phyloP scores from a whole-genome alignment of 2,888 invertebrate species.

The Trilocha varians region DNA sequence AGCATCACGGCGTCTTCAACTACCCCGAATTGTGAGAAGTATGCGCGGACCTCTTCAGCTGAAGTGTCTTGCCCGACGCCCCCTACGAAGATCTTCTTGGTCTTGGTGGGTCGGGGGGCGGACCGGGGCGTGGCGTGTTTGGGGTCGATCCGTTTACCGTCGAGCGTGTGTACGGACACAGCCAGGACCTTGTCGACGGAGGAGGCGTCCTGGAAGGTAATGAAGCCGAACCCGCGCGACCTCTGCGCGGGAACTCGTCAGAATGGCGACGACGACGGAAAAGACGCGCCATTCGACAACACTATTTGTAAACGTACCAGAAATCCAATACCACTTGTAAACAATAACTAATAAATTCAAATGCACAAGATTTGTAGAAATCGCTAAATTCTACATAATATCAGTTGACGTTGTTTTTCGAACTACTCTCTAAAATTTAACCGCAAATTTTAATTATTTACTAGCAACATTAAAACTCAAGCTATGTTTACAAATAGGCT shows the following conservation, averaged over 20 bases:
- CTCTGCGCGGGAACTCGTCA: constrained; percentile 77
- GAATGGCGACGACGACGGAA: background rate
- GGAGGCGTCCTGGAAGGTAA: constrained; percentile 92
- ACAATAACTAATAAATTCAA: too few species aligned
- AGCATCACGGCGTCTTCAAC: constrained; percentile 94
- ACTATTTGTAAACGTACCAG: too few species aligned
- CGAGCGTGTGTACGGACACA: constrained; percentile 91
- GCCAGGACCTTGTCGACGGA: constrained; percentile 93
- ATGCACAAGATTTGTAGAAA: too few species aligned
- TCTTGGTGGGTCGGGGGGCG: constrained; percentile 88
- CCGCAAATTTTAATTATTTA: too few species aligned
- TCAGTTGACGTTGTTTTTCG: too few species aligned
- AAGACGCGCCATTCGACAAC: background rate
- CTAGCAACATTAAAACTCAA: too few species aligned
- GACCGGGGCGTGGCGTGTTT: constrained; percentile 95
- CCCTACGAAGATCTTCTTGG: constrained; percentile 94
- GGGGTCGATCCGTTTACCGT: constrained; percentile 95
- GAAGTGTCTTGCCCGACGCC: constrained; percentile 94
- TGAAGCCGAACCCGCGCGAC: constrained; percentile 95
- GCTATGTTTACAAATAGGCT: too few species aligned
- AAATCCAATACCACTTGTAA: too few species aligned
- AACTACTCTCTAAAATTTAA: too few species aligned
- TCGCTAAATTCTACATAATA: too few species aligned
- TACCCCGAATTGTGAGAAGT: constrained; percentile 91
- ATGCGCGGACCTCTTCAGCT: constrained; percentile 91